Percentiles rank a stretch among this genome's conserved stretches.
Conservation (phyloP, 2,888 invertebrate genomes). For the Terebella lapidaria region DNA sequence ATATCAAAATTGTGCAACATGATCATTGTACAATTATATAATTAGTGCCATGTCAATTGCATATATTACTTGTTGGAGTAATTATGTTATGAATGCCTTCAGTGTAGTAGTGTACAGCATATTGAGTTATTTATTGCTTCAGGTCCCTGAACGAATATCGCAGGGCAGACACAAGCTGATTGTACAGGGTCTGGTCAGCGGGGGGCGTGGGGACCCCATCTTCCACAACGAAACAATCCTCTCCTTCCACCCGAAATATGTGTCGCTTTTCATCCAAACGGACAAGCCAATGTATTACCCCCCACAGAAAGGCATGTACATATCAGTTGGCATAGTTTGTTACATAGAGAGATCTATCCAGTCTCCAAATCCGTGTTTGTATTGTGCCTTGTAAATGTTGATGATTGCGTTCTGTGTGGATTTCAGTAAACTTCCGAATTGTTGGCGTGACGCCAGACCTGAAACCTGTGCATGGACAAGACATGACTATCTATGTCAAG, state of each 20-base stretch:
- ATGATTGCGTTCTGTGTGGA: no score
- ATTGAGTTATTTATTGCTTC: not conserved
- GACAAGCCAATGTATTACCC: slow-evolving; percentile 95
- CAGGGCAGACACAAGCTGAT: slow-evolving; percentile 77
- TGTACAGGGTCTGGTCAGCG: slow-evolving; percentile 74
- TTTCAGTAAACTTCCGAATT: slow-evolving; percentile 74
- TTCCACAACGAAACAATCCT: slow-evolving; percentile 83
- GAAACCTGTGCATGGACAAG: slow-evolving; percentile 76
- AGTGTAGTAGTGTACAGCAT: no score
- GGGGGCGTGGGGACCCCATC: slow-evolving; percentile 76
- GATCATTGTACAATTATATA: no score
- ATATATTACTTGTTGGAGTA: no score
- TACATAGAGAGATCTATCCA: not conserved
- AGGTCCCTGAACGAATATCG: slow-evolving; percentile 80
- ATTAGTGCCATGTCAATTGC: no score
- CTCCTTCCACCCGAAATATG: slow-evolving; percentile 81
- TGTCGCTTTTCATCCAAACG: slow-evolving; percentile 92
- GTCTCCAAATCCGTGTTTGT: not conserved
- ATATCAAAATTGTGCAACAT: no score
- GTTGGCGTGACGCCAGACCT: slow-evolving; percentile 89
- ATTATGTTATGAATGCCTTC: no score
- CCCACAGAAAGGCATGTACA: slow-evolving; percentile 63
- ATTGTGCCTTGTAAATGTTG: no score
- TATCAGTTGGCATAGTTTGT: not conserved
- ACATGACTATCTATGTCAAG: slow-evolving; percentile 85